Base-by-base conservation (phyloP, 1,140 invertebrate species). In the Microplitis mediator region DNA sequence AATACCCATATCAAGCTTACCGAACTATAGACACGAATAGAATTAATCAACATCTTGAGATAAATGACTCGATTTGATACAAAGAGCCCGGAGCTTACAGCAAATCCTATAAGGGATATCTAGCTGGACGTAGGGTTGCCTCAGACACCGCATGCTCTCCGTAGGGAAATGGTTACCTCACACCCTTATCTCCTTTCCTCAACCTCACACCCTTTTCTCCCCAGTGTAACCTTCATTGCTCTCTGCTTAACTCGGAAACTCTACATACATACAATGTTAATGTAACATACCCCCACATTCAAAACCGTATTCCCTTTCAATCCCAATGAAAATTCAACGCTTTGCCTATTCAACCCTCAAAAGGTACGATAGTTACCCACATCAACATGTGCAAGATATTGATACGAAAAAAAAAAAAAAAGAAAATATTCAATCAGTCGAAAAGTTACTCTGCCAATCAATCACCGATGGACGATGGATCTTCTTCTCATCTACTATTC, bases 391-490 rank as follows among this genome's bases (percentile, higher is more conserved):
- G 50, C 58, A 58, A 75, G 75, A 82, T 83, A 84, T 84, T 77
- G 81, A 85, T 85, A 85, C 83, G 81, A 79, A 85, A 83, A 85
- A 78, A 80, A 80, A 84, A 23, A 23, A 23, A 23, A 83, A 85
- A n/a, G n/a, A n/a, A 85, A 86, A 84, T 81, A 87, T 86, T 86
- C 85, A 85, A 86, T 87, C 85, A 85, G 84, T 86, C 84, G 81
- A 79, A 76, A 85, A 84, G 85, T 84, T 85, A 82, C 79, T 83
- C 80, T 81, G 80, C 80, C 83, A 85, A 86, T 86, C 85, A 87
- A 86, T 86, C 85, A 82, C 73, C 71, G 72, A 54, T 54, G 51
- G 56, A 58, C 56, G 56, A 31, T 58, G 56, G 56, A 58, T 62
- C 52, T 56, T 56, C n/a, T 5, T 23, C 52, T 56, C 5, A 23